Conservation (phyloP, 2,113 vertebrate species). For the Cavia porcellus region DNA sequence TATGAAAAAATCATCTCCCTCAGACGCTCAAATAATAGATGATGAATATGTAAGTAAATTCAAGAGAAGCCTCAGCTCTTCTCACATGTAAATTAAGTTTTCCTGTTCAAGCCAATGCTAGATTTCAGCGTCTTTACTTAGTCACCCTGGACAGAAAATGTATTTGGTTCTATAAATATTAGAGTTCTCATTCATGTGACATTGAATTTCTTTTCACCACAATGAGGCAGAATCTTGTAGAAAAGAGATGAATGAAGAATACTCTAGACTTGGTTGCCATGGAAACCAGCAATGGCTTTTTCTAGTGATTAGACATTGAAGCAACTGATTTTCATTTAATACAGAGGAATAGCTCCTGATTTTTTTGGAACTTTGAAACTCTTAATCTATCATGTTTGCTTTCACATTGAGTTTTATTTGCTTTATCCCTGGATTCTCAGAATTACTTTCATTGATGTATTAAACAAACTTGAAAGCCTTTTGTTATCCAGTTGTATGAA, state of each 20-base stretch:
- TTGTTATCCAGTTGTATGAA: not conserved
- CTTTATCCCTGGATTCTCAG: not conserved
- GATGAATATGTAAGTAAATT: conserved; percentile 72
- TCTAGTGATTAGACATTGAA: conserved; percentile 78
- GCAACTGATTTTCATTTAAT: conserved; percentile 67
- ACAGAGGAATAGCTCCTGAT: conserved; percentile 39
- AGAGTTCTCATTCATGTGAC: conserved; percentile 78
- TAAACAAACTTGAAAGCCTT: conserved; percentile 27
- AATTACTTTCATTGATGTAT: not conserved
- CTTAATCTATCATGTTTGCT: not conserved
- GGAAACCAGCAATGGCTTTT: conserved; percentile 82
- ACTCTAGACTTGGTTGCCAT: conserved; percentile 78
- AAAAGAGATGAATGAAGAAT: conserved; percentile 83
- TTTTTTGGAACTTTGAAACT: conserved; percentile 16
- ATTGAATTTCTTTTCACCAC: conserved; percentile 76
- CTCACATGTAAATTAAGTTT: conserved; percentile 83
- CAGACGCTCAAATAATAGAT: conserved; percentile 79
- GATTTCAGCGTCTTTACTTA: conserved; percentile 75
- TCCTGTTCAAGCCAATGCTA: conserved; percentile 69
- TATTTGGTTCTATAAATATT: conserved; percentile 80
- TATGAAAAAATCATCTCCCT: conserved; percentile 74
- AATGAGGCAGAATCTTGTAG: conserved; percentile 73
- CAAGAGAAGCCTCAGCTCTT: conserved; percentile 68
- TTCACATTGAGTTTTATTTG: conserved; percentile 1
- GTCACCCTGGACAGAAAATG: conserved; percentile 66